Evolutionary conservation across 2,113 vertebrate genomes (phyloP).

Genomic region (Protobothrops flavoviridis): DNA sequence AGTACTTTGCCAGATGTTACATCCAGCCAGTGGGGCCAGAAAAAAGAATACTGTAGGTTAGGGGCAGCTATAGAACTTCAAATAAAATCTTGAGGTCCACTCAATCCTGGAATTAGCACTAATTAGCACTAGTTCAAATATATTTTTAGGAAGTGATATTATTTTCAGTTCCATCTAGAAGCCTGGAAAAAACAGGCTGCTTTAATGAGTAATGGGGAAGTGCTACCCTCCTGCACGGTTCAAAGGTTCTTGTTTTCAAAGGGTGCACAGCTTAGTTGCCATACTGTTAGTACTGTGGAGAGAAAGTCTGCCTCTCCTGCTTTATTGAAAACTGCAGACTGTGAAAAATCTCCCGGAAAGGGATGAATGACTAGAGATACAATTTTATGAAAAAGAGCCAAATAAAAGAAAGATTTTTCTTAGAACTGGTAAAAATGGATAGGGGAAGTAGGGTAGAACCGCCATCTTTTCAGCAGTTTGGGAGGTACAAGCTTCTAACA

Average conservation of each 20-base stretch:
- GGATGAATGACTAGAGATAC: not conserved
- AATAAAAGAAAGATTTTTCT: not conserved
- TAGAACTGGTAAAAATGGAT: not conserved
- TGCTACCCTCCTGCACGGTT: not conserved
- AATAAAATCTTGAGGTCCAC: not conserved
- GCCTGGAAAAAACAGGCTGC: not conserved
- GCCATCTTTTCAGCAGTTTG: not conserved
- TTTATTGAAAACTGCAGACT: not conserved
- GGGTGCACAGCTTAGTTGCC: not conserved
- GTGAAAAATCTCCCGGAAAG: not conserved
- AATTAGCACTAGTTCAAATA: not conserved
- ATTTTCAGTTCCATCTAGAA: not conserved
- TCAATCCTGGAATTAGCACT: not conserved
- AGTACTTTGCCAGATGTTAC: not conserved
- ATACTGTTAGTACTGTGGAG: not conserved
- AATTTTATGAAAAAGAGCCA: not conserved
- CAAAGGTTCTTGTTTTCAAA: not conserved
- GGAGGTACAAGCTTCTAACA: conserved; percentile 3
- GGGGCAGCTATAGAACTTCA: not conserved
- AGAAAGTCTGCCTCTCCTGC: not conserved
- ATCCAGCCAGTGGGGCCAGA: not conserved
- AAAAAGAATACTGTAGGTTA: not conserved
- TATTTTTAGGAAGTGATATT: not conserved
- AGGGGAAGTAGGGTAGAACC: not conserved
- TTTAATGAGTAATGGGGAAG: not conserved